Evolutionary conservation across 2,888 invertebrate species (phyloP).

Genomic region (Apamea sordens): DNA sequence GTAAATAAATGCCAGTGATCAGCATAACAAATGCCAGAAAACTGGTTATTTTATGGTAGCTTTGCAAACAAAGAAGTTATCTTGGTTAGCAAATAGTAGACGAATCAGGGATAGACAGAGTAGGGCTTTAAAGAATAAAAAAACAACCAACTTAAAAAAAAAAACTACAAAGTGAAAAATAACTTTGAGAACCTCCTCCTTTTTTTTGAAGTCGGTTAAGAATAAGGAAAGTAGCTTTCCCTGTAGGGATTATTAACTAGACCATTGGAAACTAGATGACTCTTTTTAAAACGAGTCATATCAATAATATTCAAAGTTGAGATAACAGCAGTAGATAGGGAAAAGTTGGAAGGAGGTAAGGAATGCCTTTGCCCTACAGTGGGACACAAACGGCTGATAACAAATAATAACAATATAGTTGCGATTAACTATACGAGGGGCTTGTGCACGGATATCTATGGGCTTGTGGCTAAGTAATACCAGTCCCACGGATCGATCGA

Average conservation of each 20-base stretch:
- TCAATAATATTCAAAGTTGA: background rate
- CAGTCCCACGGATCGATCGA: too few relatives aligned
- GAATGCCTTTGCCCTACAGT: background rate
- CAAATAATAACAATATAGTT: background rate
- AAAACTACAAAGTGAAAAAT: background rate
- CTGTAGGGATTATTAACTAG: background rate
- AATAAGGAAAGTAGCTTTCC: background rate
- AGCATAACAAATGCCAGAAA: constrained; percentile 21
- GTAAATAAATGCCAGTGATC: constrained; percentile 29
- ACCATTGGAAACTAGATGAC: background rate
- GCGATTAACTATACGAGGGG: background rate
- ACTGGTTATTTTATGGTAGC: constrained; percentile 7
- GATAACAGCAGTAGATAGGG: background rate
- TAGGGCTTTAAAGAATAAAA: background rate
- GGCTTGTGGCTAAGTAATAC: too few relatives aligned
- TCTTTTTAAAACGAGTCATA: background rate
- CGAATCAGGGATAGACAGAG: background rate
- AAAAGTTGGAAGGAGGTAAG: background rate
- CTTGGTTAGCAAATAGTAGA: background rate
- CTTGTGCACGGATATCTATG: too few relatives aligned
- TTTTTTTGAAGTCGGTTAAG: background rate
- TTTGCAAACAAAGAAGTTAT: constrained; percentile 26
- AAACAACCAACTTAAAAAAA: background rate
- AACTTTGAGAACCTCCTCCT: background rate
- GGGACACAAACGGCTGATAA: background rate